A percentile compares a stretch with the other conserved stretches of the same genome.
phyloP scores from a whole-genome alignment of 2,888 invertebrate genomes.

The Rhingia rostrata region DNA sequence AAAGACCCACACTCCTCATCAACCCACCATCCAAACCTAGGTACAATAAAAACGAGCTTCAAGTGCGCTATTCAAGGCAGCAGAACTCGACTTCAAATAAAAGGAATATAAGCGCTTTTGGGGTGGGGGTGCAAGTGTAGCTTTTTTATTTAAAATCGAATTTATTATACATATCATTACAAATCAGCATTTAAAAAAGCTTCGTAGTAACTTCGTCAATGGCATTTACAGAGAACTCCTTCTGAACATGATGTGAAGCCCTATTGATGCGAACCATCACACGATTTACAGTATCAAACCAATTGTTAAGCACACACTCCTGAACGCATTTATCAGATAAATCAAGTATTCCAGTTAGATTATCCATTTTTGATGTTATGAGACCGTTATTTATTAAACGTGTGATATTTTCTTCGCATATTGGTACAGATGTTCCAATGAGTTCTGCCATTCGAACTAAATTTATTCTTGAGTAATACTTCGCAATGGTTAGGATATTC shows the following conservation, averaged over 20 bases:
- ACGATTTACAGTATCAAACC: slow-evolving; percentile 92
- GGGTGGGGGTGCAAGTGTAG: too few relatives aligned
- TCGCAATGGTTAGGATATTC: slow-evolving; percentile 95
- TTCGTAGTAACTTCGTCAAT: neutral
- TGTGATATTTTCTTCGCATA: slow-evolving; percentile 95
- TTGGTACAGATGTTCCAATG: slow-evolving; percentile 90
- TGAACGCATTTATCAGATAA: slow-evolving; percentile 85
- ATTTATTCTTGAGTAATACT: slow-evolving; percentile 95
- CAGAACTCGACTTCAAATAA: too few relatives aligned
- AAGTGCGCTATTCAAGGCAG: too few relatives aligned
- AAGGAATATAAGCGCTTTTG: too few relatives aligned
- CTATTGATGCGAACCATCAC: slow-evolving; percentile 96
- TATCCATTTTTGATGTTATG: slow-evolving; percentile 95
- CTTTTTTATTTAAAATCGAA: too few relatives aligned
- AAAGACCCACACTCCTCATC: too few relatives aligned
- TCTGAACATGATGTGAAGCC: slow-evolving; percentile 96
- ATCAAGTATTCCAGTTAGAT: slow-evolving; percentile 93
- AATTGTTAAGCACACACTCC: slow-evolving; percentile 87
- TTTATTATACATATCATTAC: too few relatives aligned
- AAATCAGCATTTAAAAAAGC: neutral
- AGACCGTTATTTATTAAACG: slow-evolving; percentile 93
- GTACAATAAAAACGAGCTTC: too few relatives aligned
- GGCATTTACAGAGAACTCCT: slow-evolving; percentile 84
- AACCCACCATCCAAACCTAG: too few relatives aligned
- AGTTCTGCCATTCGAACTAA: slow-evolving; percentile 94